Base-by-base conservation (phyloP, 2,888 invertebrate genomes). In the Tenthredo notha region DNA sequence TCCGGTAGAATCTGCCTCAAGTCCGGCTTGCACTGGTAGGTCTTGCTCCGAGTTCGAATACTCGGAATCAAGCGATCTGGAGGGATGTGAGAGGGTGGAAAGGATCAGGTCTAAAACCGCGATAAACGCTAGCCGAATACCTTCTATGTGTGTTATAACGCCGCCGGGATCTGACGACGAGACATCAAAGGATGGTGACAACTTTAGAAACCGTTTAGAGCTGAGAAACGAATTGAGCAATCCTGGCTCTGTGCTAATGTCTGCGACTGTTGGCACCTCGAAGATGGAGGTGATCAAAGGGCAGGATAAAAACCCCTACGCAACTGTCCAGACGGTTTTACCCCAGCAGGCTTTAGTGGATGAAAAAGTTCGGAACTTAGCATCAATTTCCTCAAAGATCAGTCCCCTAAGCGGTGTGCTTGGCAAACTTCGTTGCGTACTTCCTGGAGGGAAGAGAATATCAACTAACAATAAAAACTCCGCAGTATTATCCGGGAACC, bases 101-200 rank as follows among this genome's bases (percentile, higher is more conserved):
- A 95, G 98, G 88, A 97, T 98, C 87, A 94, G 97, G 86, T 96
- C 96, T 70, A 98, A 98, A 94, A 98, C 98, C 0, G 96, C 97
- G 1, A 97, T 98, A 70, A 97, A 97, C 90, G 97, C 97, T 83
- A 97, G 97, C 89, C 95, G 98, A 88, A 98, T 98, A 91, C 98
- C 98, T 0, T 98, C 98, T 6, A 97, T 98, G 96, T 98, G 98
- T 93, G 97, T 98, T 2, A 98, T 98, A 80, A 98, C 98, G 21
- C 98, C 98, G 5, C 96, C 96, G 0, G 97, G 97, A 86, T 98
- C 98, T 87, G 98, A 98, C 89, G 98, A 98, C 90, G 98, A 98
- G 92, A 96, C 96, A 88, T 95, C 95, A 86, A 93, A 89, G 90
- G 94, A 92, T 86, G 91, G 67, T 88, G 90, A 87, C 90, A 93